Base-by-base conservation (phyloP, 2,113 vertebrate species). In the Girardinichthys multiradiatus region DNA sequence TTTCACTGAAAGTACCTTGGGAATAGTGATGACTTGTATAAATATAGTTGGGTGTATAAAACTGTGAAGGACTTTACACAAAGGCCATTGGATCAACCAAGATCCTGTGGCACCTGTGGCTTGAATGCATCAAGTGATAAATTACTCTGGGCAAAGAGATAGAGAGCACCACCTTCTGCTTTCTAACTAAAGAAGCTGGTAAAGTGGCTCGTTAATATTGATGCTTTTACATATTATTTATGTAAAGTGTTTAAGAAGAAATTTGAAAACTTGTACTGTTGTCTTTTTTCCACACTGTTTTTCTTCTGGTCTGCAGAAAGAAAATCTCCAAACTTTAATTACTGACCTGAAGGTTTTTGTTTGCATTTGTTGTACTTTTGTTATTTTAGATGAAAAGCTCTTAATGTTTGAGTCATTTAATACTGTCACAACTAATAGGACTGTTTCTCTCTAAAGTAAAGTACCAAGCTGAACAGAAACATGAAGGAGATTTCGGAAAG, bases 61-160 rank as follows among this genome's bases (percentile, higher is more conserved):
- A 81, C 64, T 35, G 57, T 74, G 15, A 79, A 69, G 58, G 48
- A 61, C 70, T 81, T 72, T 64, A 77, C 60, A 74, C 57, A 69
- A 48, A 54, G 64, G 57, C 27, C 35, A 51, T 57, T 37, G 64
- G 45, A 58, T 60, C 4, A 7, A 72, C 30, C 11, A 57, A 77
- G 76, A 80, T 78, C 71, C 27, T 57, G 64, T 74, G 37, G 58
- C 58, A 75, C 54, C n/a, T 76, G 76, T 70, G 60, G 39, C 74
- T 77, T 45, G 31, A 31, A 78, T 58, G 35, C 63, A 39, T 21
- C 60, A 76, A 58, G 76, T 78, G 29, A 87, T 76, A 78, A 82
- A 84, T 71, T 8, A 79, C 63, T 33, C 10, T 11, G 2, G 15
- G n/a, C 48, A 54, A 54, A 54, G 48, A n/a, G 48, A 54, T 8